A percentile compares a stretch with the other conserved stretches of the same genome.
Evolutionary conservation across 2,797 vertebrate species (phyloP).

Genomic region (Alosa sapidissima): DNA sequence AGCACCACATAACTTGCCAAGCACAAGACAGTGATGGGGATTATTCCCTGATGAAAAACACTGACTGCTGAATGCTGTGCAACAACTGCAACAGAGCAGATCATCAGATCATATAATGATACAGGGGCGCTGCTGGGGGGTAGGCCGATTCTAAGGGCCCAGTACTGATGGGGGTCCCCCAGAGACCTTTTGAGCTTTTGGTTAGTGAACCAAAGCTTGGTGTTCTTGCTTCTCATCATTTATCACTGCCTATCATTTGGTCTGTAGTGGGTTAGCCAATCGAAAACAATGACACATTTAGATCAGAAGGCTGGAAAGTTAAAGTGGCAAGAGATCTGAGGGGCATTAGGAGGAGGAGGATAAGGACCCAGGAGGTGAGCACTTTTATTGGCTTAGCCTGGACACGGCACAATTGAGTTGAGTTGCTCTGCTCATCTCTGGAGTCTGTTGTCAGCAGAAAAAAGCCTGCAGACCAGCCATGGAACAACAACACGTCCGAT

Average conservation of each 20-base stretch:
- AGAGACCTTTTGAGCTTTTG: neutral
- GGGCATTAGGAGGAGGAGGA: neutral
- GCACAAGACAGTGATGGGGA: neutral
- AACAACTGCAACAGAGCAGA: neutral
- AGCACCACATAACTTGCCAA: neutral
- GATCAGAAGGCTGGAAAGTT: neutral
- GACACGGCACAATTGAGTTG: neutral
- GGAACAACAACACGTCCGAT: constrained; percentile 34
- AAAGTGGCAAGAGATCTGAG: neutral
- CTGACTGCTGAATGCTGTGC: neutral
- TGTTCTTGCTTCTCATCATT: neutral
- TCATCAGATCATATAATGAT: neutral
- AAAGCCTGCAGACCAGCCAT: neutral
- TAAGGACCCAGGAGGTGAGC: neutral
- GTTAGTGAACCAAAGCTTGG: neutral
- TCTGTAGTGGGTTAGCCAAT: neutral
- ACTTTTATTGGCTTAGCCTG: neutral
- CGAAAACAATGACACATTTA: neutral
- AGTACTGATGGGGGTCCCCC: too few relatives aligned
- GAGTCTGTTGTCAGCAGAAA: neutral
- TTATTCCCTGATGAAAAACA: neutral
- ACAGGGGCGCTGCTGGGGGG: too few relatives aligned
- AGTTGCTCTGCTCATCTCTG: neutral
- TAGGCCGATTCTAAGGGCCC: too few relatives aligned
- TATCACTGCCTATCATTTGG: neutral